Evolutionary conservation across 1,140 invertebrate genomes (phyloP).

Genomic region (Apolygus lucorum): DNA sequence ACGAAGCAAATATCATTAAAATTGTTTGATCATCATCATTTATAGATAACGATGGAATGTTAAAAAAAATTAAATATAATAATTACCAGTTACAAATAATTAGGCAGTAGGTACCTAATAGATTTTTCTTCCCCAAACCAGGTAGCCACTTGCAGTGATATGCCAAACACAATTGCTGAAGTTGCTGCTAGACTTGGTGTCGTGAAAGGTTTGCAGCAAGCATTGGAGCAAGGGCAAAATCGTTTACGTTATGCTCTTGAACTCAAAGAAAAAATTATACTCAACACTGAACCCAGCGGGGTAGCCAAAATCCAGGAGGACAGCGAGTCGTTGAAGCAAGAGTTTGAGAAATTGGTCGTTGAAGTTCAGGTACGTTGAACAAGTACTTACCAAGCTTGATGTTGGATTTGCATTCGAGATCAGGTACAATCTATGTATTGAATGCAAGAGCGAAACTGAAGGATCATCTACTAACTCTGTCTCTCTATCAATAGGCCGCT

Average conservation of each 20-base stretch:
- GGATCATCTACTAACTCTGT: too few species aligned
- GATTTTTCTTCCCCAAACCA: conserved; percentile 11
- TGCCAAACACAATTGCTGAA: conserved; percentile 66
- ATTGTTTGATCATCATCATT: too few species aligned
- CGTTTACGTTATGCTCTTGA: conserved; percentile 82
- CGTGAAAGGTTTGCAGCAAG: conserved; percentile 73
- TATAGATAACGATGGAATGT: too few species aligned
- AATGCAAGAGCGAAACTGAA: too few species aligned
- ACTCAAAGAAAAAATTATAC: conserved; percentile 81
- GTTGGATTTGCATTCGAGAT: too few species aligned
- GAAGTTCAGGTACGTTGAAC: conserved; percentile 54
- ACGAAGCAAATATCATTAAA: too few species aligned
- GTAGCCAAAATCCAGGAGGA: conserved; percentile 81
- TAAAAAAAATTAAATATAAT: too few species aligned
- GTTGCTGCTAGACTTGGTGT: conserved; percentile 74
- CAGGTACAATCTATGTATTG: too few species aligned
- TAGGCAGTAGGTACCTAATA: too few species aligned
- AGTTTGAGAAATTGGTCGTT: conserved; percentile 73
- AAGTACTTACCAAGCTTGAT: too few species aligned
- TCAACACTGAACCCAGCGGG: conserved; percentile 81
- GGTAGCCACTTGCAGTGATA: conserved; percentile 61
- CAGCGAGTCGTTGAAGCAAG: conserved; percentile 73
- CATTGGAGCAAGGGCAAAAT: conserved; percentile 83
- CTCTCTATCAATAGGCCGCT: too few species aligned
- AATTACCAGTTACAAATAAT: too few species aligned